Percentiles rank a stretch among this genome's conserved stretches.
phyloP scores from a whole-genome alignment of 2,113 vertebrate species.

The Chloropsis hardwickii region DNA sequence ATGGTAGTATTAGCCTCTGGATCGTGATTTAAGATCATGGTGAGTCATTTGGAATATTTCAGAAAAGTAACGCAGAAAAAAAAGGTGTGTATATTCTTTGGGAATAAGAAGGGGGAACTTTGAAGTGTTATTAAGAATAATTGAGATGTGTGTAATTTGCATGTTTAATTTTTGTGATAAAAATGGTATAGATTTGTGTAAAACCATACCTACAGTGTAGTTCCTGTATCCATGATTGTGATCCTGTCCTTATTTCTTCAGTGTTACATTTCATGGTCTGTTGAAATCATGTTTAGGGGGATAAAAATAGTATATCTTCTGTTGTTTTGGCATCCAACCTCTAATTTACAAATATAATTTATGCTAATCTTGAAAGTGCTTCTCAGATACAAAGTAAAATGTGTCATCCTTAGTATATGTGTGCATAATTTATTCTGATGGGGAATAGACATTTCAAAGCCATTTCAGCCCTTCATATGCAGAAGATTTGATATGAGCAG shows the following conservation, averaged over 20 bases:
- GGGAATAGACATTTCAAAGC: constrained; percentile 64
- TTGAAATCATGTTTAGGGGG: constrained; percentile 58
- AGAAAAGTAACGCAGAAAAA: background rate
- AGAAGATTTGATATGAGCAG: constrained; percentile 8
- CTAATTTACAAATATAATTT: constrained; percentile 72
- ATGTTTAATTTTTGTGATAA: background rate
- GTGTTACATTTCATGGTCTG: constrained; percentile 37
- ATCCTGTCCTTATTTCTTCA: constrained; percentile 3
- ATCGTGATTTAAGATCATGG: background rate
- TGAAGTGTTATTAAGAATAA: background rate
- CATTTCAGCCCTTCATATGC: constrained; percentile 31
- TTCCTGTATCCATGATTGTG: background rate
- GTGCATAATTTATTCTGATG: constrained; percentile 65
- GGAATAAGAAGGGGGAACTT: background rate
- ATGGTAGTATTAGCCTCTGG: background rate
- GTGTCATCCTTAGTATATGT: constrained; percentile 63
- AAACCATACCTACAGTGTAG: background rate
- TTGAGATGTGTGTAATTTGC: background rate
- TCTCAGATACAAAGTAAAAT: constrained; percentile 68
- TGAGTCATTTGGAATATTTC: background rate
- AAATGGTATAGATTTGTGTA: background rate
- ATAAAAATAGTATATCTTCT: constrained; percentile 67
- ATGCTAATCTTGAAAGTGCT: constrained; percentile 75
- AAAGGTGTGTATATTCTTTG: background rate
- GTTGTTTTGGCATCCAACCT: constrained; percentile 67